These are phyloP conservation scores for Trogon surrucura DNA, from an alignment of 2,113 vertebrate genomes.

Conservation along the genomic window DNA sequence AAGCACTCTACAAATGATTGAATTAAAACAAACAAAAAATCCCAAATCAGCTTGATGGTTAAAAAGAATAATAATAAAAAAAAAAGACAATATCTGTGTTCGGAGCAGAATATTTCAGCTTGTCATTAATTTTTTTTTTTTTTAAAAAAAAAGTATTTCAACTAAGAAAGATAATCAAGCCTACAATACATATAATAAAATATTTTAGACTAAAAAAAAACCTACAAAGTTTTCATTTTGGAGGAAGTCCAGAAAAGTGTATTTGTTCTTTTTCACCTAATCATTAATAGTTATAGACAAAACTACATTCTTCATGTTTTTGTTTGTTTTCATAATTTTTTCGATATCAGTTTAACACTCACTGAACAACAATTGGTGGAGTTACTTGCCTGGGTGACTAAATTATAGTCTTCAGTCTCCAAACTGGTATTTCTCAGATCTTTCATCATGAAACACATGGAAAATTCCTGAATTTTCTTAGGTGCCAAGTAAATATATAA, in stretches of 20 bases:
- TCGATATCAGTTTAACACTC: not conserved
- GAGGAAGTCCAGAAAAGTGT: not conserved
- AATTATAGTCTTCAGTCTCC: not conserved
- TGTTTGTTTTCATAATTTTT: not conserved
- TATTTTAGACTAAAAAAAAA: not conserved
- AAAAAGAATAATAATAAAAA: no score
- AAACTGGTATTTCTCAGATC: not conserved
- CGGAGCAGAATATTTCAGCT: not conserved
- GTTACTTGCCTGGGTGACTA: not conserved
- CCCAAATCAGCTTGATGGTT: rapidly evolving
- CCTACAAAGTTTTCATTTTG: not conserved
- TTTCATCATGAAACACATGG: not conserved
- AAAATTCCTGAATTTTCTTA: not conserved
- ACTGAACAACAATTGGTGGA: not conserved
- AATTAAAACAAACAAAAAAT: not conserved
- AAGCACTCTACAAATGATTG: rapidly evolving
- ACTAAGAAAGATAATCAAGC: not conserved
- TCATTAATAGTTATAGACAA: not conserved
- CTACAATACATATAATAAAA: no score
- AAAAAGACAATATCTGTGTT: not conserved
- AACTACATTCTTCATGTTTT: not conserved
- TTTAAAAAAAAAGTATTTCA: rapidly evolving
- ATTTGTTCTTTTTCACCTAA: not conserved
- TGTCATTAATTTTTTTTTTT: not conserved
- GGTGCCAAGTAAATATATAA: not conserved